A percentile compares a stretch with the other conserved stretches of the same genome.
These are phyloP conservation scores for Acestrorhynchus altus DNA, from an alignment of 2,797 vertebrate species.

Conservation along the genomic window DNA sequence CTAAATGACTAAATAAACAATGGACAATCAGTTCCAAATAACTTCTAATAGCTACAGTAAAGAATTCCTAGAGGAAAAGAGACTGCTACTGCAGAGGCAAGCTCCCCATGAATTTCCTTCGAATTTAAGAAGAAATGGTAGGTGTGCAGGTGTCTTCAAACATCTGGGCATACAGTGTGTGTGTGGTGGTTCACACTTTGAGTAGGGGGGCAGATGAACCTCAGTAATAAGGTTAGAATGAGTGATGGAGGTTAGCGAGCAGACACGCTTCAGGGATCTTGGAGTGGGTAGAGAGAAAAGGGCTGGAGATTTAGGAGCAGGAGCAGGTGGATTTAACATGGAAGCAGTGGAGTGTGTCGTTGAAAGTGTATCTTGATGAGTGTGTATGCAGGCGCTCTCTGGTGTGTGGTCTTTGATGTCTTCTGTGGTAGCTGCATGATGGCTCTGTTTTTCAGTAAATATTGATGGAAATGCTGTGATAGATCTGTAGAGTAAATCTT, in stretches of 20 bases:
- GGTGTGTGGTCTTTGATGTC: neutral
- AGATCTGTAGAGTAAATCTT: neutral
- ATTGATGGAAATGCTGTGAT: neutral
- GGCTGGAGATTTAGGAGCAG: conserved; percentile 1
- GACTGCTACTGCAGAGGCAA: no score
- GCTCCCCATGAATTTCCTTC: no score
- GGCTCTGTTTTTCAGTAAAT: neutral
- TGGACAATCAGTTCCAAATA: no score
- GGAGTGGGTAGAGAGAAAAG: neutral
- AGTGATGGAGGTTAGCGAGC: neutral
- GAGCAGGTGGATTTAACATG: neutral
- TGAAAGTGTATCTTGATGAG: neutral
- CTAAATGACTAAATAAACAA: no score
- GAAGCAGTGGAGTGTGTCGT: neutral
- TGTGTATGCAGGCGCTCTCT: neutral
- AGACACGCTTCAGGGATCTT: neutral
- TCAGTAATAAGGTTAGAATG: conserved; percentile 10
- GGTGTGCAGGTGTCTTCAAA: no score
- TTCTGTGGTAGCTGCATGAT: neutral
- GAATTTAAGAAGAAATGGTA: no score
- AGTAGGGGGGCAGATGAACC: neutral
- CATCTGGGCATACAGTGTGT: no score
- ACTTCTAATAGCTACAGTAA: no score
- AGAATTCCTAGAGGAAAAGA: no score
- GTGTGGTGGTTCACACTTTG: neutral